Conservation (phyloP, 2,888 invertebrate genomes). For the Tetragnatha montana region DNA sequence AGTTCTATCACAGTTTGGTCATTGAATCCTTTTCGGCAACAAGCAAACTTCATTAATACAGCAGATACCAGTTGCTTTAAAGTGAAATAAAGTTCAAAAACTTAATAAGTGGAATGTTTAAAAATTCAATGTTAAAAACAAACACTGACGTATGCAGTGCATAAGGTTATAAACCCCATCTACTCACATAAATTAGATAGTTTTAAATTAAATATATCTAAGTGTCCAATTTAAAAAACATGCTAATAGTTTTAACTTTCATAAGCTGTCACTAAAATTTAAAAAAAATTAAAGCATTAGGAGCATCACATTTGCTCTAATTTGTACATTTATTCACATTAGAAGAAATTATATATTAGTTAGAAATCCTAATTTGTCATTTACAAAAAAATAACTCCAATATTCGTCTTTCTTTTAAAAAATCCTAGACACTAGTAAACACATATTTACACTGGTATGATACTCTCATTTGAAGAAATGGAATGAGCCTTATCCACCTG, state of each 20-base stretch:
- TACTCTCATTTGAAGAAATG: conserved; percentile 26
- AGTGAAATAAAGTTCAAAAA: not conserved
- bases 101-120: not conserved
- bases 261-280: not conserved
- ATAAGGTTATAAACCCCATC: too few species aligned
- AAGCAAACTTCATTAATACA: too few species aligned
- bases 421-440: conserved; percentile 53
- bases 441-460: conserved; percentile 57
- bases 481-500: conserved; percentile 38
- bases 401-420: conserved; percentile 41
- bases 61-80: too few species aligned
- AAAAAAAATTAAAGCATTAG: not conserved
- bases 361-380: conserved; percentile 55
- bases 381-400: conserved; percentile 33
- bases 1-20: too few species aligned
- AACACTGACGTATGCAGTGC: not conserved
- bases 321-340: conserved; percentile 16
- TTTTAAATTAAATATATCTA: not conserved
- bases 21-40: too few species aligned
- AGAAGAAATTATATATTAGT: conserved; percentile 52
- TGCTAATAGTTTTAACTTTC: not conserved
- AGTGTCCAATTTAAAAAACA: not conserved
- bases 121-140: not conserved
- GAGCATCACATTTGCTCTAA: not conserved
- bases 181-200: too few species aligned